A percentile compares a stretch with the other conserved stretches of the same genome.
phyloP scores from a whole-genome alignment of 1,140 invertebrate genomes.

The Dinoponera quadriceps region DNA sequence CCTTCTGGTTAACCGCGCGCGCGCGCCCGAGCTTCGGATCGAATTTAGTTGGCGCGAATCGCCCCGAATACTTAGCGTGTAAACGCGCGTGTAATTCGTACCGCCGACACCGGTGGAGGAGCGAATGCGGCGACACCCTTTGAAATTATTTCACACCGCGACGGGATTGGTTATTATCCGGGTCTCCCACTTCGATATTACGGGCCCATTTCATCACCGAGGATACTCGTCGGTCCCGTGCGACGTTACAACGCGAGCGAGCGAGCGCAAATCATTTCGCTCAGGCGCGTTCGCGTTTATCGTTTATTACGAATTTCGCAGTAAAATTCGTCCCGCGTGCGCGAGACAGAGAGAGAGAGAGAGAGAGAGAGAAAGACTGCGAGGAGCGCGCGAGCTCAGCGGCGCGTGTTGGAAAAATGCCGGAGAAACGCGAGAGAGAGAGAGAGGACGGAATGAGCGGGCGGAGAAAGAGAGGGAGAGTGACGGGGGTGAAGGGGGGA shows the following conservation, averaged over 20 bases:
- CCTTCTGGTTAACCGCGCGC: neutral
- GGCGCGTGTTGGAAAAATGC: conserved; percentile 3
- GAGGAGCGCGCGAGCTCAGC: no score
- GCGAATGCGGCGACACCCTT: neutral
- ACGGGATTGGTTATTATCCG: neutral
- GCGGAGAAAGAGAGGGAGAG: no score
- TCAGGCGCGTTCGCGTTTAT: no score
- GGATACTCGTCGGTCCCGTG: neutral
- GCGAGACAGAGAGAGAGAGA: no score
- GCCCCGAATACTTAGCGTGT: neutral
- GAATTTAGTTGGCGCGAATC: conserved; percentile 3
- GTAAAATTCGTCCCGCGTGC: no score
- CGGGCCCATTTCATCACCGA: neutral
- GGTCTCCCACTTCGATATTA: neutral
- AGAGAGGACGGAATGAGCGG: no score
- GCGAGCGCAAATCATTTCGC: neutral
- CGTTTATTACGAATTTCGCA: no score
- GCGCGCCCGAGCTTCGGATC: neutral
- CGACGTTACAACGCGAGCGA: neutral
- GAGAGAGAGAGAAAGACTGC: no score
- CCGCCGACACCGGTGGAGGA: neutral
- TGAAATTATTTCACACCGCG: conserved; percentile 4
- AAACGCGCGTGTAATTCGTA: neutral
- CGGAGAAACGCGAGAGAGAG: no score
- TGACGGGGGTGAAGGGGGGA: no score